phyloP scores from a whole-genome alignment of 2,797 vertebrate genomes.

The Muraenolepis orangiensis region DNA sequence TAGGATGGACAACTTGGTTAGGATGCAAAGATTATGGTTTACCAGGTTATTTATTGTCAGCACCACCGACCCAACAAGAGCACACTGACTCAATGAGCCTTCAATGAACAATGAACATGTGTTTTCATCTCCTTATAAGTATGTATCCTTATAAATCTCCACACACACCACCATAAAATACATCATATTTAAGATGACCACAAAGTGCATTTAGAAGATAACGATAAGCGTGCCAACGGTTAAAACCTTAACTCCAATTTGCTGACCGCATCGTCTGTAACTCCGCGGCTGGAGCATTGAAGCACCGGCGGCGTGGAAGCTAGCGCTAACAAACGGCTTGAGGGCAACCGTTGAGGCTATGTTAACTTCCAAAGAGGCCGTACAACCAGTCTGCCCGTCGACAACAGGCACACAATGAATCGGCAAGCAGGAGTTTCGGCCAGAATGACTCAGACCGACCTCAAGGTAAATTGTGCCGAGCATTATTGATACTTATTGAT shows the following conservation, averaged over 20 bases:
- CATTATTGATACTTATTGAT: no score
- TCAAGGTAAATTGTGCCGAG: background rate
- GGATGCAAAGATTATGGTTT: background rate
- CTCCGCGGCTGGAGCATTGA: background rate
- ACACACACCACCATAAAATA: background rate
- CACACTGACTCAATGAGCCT: background rate
- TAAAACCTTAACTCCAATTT: background rate
- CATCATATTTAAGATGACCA: background rate
- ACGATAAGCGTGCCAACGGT: background rate
- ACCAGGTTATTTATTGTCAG: background rate
- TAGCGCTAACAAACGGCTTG: slow-evolving; percentile 41
- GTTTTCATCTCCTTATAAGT: background rate
- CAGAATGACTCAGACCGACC: background rate
- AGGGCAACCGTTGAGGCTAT: slow-evolving; percentile 44
- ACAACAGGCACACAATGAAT: background rate
- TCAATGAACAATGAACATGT: background rate
- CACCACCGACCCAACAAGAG: background rate
- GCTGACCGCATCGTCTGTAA: background rate
- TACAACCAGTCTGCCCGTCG: background rate
- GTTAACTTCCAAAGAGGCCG: slow-evolving; percentile 32
- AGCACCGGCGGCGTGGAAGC: slow-evolving; percentile 4
- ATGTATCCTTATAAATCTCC: background rate
- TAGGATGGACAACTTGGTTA: background rate
- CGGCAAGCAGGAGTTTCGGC: background rate
- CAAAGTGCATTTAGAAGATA: background rate